Evolutionary conservation across 2,797 vertebrate species (phyloP).

Genomic region (Glossophaga mutica): DNA sequence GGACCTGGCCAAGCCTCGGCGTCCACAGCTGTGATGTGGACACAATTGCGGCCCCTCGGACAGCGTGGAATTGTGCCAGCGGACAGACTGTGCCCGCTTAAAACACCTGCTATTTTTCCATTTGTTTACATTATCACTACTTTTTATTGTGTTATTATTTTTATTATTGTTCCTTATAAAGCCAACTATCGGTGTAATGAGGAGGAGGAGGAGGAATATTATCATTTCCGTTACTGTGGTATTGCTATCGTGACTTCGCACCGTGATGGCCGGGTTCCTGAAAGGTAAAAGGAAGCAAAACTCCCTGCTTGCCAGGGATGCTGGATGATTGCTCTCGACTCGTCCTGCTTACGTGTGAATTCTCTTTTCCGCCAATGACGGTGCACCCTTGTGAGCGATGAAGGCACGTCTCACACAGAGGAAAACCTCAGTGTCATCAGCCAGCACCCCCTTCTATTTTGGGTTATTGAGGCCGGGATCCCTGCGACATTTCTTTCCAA

Average conservation of each 20-base stretch:
- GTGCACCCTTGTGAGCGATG: not conserved
- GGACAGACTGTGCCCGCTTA: fast-evolving
- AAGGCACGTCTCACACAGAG: fast-evolving
- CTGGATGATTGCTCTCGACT: not conserved
- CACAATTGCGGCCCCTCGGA: not conserved
- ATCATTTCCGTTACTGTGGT: not conserved
- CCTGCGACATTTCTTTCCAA: not conserved
- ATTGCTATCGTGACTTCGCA: not conserved
- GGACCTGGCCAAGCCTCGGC: not conserved
- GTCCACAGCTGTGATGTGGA: not conserved
- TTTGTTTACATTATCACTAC: too few relatives aligned
- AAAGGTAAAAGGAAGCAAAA: not conserved
- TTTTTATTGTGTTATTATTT: not conserved
- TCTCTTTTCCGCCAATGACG: not conserved
- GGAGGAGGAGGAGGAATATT: not conserved
- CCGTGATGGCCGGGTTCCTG: not conserved
- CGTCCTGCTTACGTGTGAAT: not conserved
- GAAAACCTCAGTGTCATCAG: not conserved
- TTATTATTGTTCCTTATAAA: not conserved
- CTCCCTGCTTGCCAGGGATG: not conserved
- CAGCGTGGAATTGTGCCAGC: fast-evolving
- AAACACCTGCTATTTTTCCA: not conserved
- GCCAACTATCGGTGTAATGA: not conserved
- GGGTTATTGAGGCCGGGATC: not conserved
- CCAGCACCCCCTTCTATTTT: fast-evolving